phyloP scores from a whole-genome alignment of 2,113 vertebrate genomes.

The Zosterops lateralis region DNA sequence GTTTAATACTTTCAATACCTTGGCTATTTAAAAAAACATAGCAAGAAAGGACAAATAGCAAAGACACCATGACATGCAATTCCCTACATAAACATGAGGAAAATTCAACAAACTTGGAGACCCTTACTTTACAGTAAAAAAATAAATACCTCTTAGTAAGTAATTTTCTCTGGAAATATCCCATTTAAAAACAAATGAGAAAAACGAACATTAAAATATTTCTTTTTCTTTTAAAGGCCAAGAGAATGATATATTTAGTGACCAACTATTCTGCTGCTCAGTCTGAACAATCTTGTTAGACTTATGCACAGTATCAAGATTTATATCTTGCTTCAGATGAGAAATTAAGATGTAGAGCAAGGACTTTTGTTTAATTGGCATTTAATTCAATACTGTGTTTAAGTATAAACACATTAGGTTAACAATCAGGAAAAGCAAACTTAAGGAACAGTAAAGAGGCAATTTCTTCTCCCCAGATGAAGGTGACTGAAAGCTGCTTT shows the following conservation, averaged over 20 bases:
- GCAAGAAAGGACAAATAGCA: not conserved
- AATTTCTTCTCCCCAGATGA: not conserved
- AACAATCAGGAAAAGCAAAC: not conserved
- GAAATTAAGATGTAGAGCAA: not conserved
- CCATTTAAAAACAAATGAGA: not conserved
- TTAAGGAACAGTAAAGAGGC: not conserved
- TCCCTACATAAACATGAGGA: not conserved
- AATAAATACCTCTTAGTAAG: not conserved
- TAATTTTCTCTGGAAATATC: conserved; percentile 7
- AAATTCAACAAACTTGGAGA: not conserved
- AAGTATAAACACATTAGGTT: not conserved
- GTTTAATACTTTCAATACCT: not conserved
- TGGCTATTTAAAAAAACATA: not conserved
- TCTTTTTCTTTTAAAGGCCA: conserved; percentile 15
- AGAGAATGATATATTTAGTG: not conserved
- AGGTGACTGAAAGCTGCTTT: not conserved
- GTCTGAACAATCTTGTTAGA: not conserved
- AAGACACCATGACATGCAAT: not conserved
- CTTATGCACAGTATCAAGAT: not conserved
- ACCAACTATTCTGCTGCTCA: conserved; percentile 3
- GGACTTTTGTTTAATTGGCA: not conserved
- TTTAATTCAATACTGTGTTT: not conserved
- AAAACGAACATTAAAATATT: conserved; percentile 3
- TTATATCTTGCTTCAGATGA: not conserved
- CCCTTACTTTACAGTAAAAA: not conserved